phyloP scores from a whole-genome alignment of 2,888 invertebrate species.

The Raillietiella orientalis region DNA sequence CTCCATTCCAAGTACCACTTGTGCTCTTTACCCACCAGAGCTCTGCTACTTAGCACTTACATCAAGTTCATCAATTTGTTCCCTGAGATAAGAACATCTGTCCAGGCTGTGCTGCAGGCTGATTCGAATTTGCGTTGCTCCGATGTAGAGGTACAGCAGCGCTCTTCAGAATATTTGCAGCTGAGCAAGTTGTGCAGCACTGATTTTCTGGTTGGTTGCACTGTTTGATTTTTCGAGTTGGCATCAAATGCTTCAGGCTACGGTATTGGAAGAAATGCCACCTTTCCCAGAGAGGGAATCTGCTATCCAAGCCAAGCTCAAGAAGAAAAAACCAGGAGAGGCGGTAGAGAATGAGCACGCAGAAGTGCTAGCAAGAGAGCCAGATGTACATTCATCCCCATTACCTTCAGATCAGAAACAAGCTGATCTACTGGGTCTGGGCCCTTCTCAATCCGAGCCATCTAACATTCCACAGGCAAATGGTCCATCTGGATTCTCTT shows the following conservation, averaged over 20 bases:
- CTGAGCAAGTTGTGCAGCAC: conserved; percentile 80
- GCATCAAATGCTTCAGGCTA: conserved; percentile 24
- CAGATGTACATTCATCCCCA: too few relatives aligned
- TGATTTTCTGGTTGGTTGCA: conserved; percentile 40
- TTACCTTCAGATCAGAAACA: too few relatives aligned
- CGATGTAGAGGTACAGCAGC: conserved; percentile 90
- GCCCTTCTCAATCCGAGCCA: too few relatives aligned
- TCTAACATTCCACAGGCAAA: too few relatives aligned
- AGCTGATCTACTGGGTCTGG: conserved; percentile 8
- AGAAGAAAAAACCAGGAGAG: conserved; percentile 89
- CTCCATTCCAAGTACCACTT: conserved; percentile 93
- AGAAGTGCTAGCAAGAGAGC: too few relatives aligned
- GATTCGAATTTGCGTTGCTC: conserved; percentile 89
- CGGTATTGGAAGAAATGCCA: conserved; percentile 98
- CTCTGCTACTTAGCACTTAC: conserved; percentile 81
- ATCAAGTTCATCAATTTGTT: conserved; percentile 98
- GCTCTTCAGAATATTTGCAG: conserved; percentile 90
- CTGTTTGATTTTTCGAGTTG: background rate
- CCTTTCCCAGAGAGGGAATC: conserved; percentile 96
- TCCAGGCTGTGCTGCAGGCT: conserved; percentile 73
- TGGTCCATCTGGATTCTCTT: too few relatives aligned
- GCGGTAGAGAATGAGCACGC: too few relatives aligned
- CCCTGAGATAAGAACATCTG: conserved; percentile 83
- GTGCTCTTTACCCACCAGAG: conserved; percentile 86
- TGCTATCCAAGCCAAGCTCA: conserved; percentile 80